phyloP scores from a whole-genome alignment of 2,888 invertebrate species.

The Gonocerus acuteangulatus region DNA sequence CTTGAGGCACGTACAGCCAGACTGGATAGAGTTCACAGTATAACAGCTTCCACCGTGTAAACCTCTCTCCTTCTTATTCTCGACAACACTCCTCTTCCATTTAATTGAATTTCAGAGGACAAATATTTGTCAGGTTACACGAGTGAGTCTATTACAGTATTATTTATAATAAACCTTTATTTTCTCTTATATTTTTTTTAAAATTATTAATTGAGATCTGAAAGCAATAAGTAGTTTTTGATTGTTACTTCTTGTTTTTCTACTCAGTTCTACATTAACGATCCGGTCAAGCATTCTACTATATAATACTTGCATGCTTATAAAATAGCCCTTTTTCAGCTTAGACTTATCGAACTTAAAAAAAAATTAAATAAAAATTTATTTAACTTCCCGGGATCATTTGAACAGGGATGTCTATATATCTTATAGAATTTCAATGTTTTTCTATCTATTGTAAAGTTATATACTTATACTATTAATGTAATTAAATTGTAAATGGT shows the following conservation, averaged over 20 bases:
- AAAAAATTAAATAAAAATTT: neutral
- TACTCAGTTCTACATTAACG: too few relatives aligned
- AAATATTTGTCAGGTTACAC: neutral
- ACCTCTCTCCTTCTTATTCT: neutral
- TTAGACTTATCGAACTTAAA: neutral
- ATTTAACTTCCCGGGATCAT: neutral
- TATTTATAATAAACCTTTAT: slow-evolving; percentile 15
- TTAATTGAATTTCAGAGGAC: neutral
- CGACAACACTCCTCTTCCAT: neutral
- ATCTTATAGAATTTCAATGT: neutral
- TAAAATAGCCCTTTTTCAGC: neutral
- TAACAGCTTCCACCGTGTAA: slow-evolving; percentile 27
- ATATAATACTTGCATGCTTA: neutral
- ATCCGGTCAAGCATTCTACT: too few relatives aligned
- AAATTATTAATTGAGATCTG: neutral
- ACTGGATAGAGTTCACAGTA: slow-evolving; percentile 39
- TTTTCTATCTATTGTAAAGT: neutral
- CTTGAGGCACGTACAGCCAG: slow-evolving; percentile 37
- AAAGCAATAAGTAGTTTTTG: slow-evolving; percentile 25
- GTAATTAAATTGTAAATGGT: slow-evolving; percentile 14
- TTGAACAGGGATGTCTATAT: neutral
- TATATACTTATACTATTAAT: neutral
- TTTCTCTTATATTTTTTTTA: neutral
- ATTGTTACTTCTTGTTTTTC: slow-evolving; percentile 4
- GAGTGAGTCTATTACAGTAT: slow-evolving; percentile 22